phyloP scores from a whole-genome alignment of 2,113 vertebrate species.

The Tachysurus fulvidraco region DNA sequence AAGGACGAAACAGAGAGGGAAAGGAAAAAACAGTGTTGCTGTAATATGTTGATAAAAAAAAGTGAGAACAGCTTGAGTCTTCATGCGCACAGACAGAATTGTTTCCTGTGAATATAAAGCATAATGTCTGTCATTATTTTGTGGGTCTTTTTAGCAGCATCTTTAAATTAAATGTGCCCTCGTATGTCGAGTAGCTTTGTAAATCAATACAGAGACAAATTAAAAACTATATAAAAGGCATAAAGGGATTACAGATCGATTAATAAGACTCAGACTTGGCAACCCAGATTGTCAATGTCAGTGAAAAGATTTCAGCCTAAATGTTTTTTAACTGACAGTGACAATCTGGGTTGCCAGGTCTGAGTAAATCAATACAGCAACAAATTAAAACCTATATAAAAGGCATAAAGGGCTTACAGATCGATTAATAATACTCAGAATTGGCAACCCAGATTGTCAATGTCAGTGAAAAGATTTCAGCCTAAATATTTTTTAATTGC shows the following conservation, averaged over 20 bases:
- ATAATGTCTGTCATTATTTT: constrained; percentile 1
- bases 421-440: neutral
- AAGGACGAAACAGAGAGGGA: constrained; percentile 6
- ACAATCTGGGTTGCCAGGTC: too few relatives aligned
- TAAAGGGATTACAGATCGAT: neutral
- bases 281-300: neutral
- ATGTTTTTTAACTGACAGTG: neutral
- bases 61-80: neutral
- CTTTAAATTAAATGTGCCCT: neutral
- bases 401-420: neutral
- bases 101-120: neutral
- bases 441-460: neutral
- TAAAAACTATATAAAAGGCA: neutral
- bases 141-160: neutral
- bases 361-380: neutral
- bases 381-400: neutral
- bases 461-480: neutral
- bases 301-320: neutral
- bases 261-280: neutral
- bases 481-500: neutral
- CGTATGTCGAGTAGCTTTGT: neutral
- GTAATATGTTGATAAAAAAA: neutral
- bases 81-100: neutral
- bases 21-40: neutral
- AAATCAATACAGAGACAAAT: neutral